A percentile compares a stretch with the other conserved stretches of the same genome.
phyloP scores from a whole-genome alignment of 2,888 invertebrate genomes.

The Alloscopus bannaensis region DNA sequence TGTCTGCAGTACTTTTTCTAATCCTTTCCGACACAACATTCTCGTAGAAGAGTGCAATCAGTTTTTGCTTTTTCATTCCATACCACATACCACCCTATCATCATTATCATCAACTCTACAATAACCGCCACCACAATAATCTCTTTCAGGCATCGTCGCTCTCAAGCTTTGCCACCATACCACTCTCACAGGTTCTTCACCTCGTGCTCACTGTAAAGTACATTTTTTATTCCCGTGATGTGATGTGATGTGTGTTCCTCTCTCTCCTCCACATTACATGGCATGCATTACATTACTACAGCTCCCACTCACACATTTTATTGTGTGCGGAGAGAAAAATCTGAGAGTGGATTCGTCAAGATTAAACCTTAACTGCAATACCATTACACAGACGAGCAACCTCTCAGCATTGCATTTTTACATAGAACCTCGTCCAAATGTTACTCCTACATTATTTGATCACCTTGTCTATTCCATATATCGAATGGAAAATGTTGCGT shows the following conservation, averaged over 20 bases:
- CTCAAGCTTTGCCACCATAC: neutral
- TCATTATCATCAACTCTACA: neutral
- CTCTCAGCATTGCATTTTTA: neutral
- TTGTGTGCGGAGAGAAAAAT: no score
- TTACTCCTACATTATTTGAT: conserved; percentile 20
- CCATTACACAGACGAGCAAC: neutral
- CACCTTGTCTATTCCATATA: no score
- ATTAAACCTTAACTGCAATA: conserved; percentile 24
- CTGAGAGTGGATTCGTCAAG: conserved; percentile 22
- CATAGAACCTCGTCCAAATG: neutral
- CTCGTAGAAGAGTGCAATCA: no score
- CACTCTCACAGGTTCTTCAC: conserved; percentile 51
- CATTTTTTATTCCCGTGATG: conserved; percentile 8
- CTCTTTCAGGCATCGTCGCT: conserved; percentile 22
- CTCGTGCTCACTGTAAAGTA: conserved; percentile 22
- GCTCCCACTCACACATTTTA: neutral
- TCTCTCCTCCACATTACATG: no score
- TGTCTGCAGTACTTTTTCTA: no score
- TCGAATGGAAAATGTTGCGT: neutral
- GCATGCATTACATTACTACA: no score
- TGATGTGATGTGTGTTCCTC: no score
- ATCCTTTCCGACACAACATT: no score
- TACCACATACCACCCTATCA: conserved; percentile 14
- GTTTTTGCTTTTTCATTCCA: no score
- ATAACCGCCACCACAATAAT: conserved; percentile 21